These are phyloP conservation scores for Orchestia grillus DNA, from an alignment of 1,140 invertebrate genomes.

Conservation along the genomic window DNA sequence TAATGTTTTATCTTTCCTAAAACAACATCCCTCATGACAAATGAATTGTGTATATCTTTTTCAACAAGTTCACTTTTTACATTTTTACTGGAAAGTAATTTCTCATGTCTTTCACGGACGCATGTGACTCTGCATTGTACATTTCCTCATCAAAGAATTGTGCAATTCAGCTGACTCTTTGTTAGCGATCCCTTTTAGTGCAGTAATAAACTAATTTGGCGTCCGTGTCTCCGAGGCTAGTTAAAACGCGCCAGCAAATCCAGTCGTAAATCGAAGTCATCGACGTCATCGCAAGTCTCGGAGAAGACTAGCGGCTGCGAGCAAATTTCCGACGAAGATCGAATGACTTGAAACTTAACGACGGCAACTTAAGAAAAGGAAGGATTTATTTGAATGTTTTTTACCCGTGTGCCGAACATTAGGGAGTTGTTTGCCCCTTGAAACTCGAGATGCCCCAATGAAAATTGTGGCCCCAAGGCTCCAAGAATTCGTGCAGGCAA, in stretches of 20 bases:
- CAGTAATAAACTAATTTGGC: neutral
- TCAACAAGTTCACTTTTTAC: neutral
- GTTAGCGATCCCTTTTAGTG: neutral
- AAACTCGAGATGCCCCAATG: slow-evolving; percentile 38
- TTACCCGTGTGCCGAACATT: slow-evolving; percentile 11
- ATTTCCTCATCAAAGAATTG: neutral
- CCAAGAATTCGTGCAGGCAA: neutral
- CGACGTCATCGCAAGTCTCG: neutral
- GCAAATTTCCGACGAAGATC: slow-evolving; percentile 26
- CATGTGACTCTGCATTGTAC: neutral
- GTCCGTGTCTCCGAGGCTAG: neutral
- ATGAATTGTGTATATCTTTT: neutral
- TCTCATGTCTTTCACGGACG: neutral
- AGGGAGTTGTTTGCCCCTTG: slow-evolving; percentile 22
- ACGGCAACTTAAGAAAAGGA: neutral
- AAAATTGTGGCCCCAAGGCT: neutral
- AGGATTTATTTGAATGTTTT: slow-evolving; percentile 11
- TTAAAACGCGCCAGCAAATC: neutral
- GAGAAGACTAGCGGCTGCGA: neutral
- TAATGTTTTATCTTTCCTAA: neutral
- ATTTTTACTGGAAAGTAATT: neutral
- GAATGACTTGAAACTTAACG: slow-evolving; percentile 33
- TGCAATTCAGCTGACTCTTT: neutral
- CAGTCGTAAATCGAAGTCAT: slow-evolving; percentile 12
- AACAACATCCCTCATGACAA: neutral